Evolutionary conservation across 2,113 vertebrate species (phyloP).

Genomic region (Proterorhinus semilunaris): DNA sequence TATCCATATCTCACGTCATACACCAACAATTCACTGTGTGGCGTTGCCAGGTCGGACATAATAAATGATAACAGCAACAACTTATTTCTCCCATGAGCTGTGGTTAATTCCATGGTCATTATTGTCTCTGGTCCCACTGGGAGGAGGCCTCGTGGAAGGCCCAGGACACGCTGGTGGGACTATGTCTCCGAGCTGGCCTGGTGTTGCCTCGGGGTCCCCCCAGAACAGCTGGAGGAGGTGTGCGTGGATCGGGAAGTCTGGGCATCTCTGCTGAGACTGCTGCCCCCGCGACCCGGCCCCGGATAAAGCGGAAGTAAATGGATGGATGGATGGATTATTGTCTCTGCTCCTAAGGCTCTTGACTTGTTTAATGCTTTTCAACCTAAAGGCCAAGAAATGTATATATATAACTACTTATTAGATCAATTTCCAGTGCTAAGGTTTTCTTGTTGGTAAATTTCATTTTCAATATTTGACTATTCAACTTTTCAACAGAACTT

Average conservation of each 20-base stretch:
- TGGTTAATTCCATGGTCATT: background rate
- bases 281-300: too few species aligned
- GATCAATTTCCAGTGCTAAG: background rate
- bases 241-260: too few species aligned
- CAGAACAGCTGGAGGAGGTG: too few species aligned
- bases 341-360: background rate
- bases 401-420: background rate
- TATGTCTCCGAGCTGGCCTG: too few species aligned
- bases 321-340: too few species aligned
- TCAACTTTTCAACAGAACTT: too few species aligned
- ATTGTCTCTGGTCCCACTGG: background rate
- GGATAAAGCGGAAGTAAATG: too few species aligned
- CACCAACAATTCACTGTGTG: background rate
- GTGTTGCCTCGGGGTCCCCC: too few species aligned
- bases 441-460: background rate
- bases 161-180: too few species aligned
- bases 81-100: background rate
- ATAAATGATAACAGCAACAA: constrained; percentile 6
- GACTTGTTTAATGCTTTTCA: background rate
- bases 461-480: too few species aligned
- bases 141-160: too few species aligned
- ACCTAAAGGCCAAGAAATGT: background rate
- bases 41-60: constrained; percentile 2
- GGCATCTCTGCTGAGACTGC: too few species aligned
- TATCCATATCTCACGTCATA: constrained; percentile 5